A percentile compares a stretch with the other conserved stretches of the same genome.
Evolutionary conservation across 2,888 invertebrate species (phyloP).

Genomic region (Scelioninae gen. 1): DNA sequence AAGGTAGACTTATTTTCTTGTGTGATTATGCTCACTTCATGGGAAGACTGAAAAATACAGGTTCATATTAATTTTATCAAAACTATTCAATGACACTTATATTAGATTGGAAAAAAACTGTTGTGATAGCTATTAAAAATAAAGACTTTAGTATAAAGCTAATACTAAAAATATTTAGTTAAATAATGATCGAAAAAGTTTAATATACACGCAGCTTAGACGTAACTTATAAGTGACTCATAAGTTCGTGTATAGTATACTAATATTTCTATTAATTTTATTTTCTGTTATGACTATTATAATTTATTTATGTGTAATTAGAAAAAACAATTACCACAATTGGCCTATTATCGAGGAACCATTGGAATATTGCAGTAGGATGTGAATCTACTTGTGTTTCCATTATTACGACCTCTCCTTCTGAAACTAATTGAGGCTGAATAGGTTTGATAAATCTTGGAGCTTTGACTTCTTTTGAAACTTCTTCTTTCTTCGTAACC

Average conservation of each 20-base stretch:
- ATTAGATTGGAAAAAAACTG: too few species aligned
- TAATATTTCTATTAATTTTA: too few species aligned
- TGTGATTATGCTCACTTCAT: conserved; percentile 89
- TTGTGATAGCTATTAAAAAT: too few species aligned
- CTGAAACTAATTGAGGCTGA: conserved; percentile 88
- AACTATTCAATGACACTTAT: too few species aligned
- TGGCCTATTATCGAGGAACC: conserved; percentile 92
- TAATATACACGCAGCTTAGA: too few species aligned
- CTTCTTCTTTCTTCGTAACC: conserved; percentile 87
- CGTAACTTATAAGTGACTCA: too few species aligned
- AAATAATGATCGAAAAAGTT: too few species aligned
- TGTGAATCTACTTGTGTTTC: conserved; percentile 91
- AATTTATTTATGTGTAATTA: too few species aligned
- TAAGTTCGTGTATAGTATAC: too few species aligned
- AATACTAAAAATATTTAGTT: too few species aligned
- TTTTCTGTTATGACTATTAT: too few species aligned
- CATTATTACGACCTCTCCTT: conserved; percentile 91
- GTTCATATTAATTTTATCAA: conserved; percentile 31
- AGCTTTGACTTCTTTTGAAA: conserved; percentile 86
- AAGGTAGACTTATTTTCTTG: conserved; percentile 92
- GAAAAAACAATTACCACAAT: conserved; percentile 85
- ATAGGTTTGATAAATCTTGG: conserved; percentile 91
- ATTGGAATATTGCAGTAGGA: conserved; percentile 93
- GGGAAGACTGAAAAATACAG: conserved; percentile 85
- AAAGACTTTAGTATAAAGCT: too few species aligned